Evolutionary conservation across 1,140 invertebrate species (phyloP).

Genomic region (Plutomurus gul): DNA sequence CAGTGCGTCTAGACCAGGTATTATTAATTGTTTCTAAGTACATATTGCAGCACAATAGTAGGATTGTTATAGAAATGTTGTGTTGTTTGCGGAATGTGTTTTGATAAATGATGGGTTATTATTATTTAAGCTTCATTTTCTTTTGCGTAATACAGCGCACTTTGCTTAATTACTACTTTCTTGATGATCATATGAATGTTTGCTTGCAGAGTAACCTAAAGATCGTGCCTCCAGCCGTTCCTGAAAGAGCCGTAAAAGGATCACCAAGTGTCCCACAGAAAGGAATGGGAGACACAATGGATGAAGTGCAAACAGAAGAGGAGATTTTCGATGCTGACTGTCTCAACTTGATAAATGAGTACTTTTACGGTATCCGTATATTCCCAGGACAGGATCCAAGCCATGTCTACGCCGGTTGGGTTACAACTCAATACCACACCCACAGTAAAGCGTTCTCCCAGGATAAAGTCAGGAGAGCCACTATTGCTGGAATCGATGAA

Average conservation of each 20-base stretch:
- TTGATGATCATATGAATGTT: too few species aligned
- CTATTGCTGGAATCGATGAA: conserved; percentile 82
- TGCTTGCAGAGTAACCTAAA: conserved; percentile 66
- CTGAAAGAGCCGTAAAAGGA: conserved; percentile 62
- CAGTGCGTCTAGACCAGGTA: conserved; percentile 64
- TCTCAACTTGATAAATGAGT: conserved; percentile 93
- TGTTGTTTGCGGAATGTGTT: not conserved
- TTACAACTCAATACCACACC: conserved; percentile 93
- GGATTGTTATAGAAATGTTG: not conserved
- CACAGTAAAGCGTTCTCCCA: conserved; percentile 89
- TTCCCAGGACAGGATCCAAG: conserved; percentile 92
- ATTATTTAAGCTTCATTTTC: too few species aligned
- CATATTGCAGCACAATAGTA: not conserved
- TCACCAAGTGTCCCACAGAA: conserved; percentile 59
- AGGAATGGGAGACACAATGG: conserved; percentile 70
- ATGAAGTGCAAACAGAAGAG: conserved; percentile 71
- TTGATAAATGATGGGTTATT: too few species aligned
- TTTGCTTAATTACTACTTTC: too few species aligned
- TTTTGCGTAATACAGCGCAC: too few species aligned
- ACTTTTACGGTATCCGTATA: conserved; percentile 84
- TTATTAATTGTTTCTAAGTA: not conserved
- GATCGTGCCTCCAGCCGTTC: conserved; percentile 67
- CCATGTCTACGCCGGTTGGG: conserved; percentile 98
- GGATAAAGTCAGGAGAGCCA: conserved; percentile 79
- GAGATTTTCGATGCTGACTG: conserved; percentile 83